Evolutionary conservation across 2,113 vertebrate genomes (phyloP), one percentile per base, ranked within the genome.

Genomic region (Mus spicilegus): DNA sequence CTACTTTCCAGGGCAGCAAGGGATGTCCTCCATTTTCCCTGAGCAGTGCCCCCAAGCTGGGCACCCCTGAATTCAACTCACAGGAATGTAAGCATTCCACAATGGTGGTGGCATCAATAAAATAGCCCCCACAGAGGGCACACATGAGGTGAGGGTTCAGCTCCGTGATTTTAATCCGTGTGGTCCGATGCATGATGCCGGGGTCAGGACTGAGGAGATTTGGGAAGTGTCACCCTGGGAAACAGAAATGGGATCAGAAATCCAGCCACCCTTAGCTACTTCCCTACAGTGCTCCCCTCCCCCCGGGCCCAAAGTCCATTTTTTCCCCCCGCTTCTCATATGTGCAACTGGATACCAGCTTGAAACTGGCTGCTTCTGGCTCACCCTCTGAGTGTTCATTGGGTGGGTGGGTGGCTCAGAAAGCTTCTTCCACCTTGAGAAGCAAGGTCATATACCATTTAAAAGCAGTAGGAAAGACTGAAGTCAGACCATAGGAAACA

Each of bases 31-130:
- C 51, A 56, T 22, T 20, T 87, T 46, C 61, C 0, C 12, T 61
- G 0, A 0, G 77, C 82, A 81, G 2, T 0, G 6, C 0, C 80
- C 90, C 86, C 54, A 4, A 7, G 61, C 54, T 3, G 49, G 36
- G 65, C 51, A 39, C n/a, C 95, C 90, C 54, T 1, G 13, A 4
- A 69, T 61, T 42, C 70, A 33, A 98, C 99, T 99, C 98, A 99
- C 99, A 99, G 95, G 99, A 99, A 98, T 99, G 99, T 98, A 99
- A 98, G 56, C 99, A 99, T 98, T 99, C 99, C 96, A 99, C 99
- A 46, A 99, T 99, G 97, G 99, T 99, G 3, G 99, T 99, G 61
- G 99, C 99, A 46, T 99, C 99, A 2, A 99, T 99, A 98, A 99
- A 99, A 98, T 99, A 99, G 1, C 99, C 99, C 19, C 99, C 99